Evolutionary conservation across 2,113 vertebrate genomes (phyloP).

Genomic region (Chaenocephalus aceratus): DNA sequence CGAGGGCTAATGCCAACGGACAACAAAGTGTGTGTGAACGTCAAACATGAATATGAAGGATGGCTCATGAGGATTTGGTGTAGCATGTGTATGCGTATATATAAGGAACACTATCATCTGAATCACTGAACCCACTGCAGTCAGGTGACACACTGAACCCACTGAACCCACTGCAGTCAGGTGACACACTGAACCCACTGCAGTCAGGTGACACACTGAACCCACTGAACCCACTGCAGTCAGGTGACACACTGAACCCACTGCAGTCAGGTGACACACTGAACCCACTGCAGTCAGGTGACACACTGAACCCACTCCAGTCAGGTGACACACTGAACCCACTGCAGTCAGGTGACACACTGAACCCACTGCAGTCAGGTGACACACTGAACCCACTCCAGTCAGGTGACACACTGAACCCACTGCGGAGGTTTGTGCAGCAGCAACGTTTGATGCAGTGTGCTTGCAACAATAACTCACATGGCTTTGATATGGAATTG

Average conservation of each 20-base stretch:
- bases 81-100: not conserved
- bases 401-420: not conserved
- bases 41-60: not conserved
- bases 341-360: not conserved
- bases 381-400: not conserved
- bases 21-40: not conserved
- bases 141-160: too few species aligned
- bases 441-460: not conserved
- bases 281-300: not conserved
- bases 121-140: not conserved
- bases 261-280: not conserved
- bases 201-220: too few species aligned
- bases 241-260: not conserved
- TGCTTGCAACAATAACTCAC: not conserved
- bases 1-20: too few species aligned
- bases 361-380: not conserved
- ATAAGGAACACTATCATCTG: not conserved
- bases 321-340: not conserved
- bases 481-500: not conserved
- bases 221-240: not conserved
- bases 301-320: not conserved
- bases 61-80: not conserved
- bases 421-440: conserved; percentile 15
- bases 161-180: too few species aligned
- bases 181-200: too few species aligned